A percentile compares a stretch with the other conserved stretches of the same genome.
Evolutionary conservation across 2,888 invertebrate genomes (phyloP).

Genomic region (Nomada ferruginata): DNA sequence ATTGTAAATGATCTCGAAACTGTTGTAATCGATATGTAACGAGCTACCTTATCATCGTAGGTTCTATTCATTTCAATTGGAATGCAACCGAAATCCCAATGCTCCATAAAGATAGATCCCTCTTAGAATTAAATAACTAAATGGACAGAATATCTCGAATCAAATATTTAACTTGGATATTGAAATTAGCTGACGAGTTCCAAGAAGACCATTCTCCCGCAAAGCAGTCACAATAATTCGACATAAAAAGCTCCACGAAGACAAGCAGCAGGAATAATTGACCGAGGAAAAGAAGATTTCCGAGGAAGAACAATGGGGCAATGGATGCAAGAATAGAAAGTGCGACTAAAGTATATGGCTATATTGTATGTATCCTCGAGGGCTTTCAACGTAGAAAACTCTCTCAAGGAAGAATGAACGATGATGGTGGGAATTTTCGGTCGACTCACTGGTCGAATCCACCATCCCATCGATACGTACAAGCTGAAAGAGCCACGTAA

Average conservation of each 20-base stretch:
- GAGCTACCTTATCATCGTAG: neutral
- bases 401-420: neutral
- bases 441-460: conserved; percentile 20
- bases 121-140: too few species aligned
- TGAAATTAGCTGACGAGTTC: too few species aligned
- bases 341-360: conserved; percentile 28
- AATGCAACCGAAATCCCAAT: too few species aligned
- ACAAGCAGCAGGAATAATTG: conserved; percentile 21
- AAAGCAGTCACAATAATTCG: neutral
- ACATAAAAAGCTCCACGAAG: neutral
- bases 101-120: too few species aligned
- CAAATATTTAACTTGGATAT: too few species aligned
- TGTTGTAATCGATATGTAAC: neutral
- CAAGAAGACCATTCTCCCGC: neutral
- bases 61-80: neutral
- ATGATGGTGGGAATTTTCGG: conserved; percentile 34
- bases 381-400: conserved; percentile 2
- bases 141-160: too few species aligned
- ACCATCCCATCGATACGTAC: conserved; percentile 11
- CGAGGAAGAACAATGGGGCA: conserved; percentile 17
- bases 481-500: conserved; percentile 27
- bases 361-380: neutral
- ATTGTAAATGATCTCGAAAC: neutral
- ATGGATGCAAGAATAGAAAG: conserved; percentile 9
- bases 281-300: neutral